These are phyloP conservation scores for Aradophagus sp. DNA, from an alignment of 1,140 invertebrate genomes.

Conservation along the genomic window DNA sequence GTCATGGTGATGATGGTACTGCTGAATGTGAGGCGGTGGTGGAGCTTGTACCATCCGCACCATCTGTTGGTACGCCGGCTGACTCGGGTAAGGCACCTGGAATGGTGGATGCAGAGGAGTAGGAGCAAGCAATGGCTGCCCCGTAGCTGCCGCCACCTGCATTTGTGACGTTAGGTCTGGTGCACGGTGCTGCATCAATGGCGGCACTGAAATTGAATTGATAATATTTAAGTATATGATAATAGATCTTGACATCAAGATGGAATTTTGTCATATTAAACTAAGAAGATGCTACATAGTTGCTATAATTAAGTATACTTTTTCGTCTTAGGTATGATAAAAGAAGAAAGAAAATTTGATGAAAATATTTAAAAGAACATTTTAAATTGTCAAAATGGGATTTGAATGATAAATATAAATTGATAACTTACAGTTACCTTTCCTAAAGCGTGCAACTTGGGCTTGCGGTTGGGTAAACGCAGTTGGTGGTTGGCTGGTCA, in stretches of 20 bases:
- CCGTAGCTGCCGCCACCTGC: constrained; percentile 85
- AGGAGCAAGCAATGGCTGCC: constrained; percentile 86
- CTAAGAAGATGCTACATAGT: no score
- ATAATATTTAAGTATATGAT: constrained; percentile 5
- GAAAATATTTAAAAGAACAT: no score
- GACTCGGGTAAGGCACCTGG: constrained; percentile 78
- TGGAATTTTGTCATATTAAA: no score
- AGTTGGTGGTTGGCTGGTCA: constrained; percentile 73
- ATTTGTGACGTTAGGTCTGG: constrained; percentile 81
- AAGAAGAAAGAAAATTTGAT: no score
- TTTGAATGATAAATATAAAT: no score
- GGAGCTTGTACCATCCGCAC: constrained; percentile 73
- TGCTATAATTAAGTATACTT: no score
- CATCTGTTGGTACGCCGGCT: constrained; percentile 74
- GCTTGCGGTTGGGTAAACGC: constrained; percentile 75
- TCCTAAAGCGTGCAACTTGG: constrained; percentile 74
- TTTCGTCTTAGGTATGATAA: no score
- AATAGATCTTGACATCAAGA: no score
- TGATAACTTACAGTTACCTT: constrained; percentile 67
- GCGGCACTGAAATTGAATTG: constrained; percentile 72
- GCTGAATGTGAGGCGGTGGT: constrained; percentile 74
- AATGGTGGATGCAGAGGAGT: constrained; percentile 81
- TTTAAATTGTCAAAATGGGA: no score
- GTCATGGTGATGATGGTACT: constrained; percentile 78
- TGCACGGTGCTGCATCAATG: constrained; percentile 77